Evolutionary conservation across 2,888 invertebrate species (phyloP).

Genomic region (Clostera curtula): DNA sequence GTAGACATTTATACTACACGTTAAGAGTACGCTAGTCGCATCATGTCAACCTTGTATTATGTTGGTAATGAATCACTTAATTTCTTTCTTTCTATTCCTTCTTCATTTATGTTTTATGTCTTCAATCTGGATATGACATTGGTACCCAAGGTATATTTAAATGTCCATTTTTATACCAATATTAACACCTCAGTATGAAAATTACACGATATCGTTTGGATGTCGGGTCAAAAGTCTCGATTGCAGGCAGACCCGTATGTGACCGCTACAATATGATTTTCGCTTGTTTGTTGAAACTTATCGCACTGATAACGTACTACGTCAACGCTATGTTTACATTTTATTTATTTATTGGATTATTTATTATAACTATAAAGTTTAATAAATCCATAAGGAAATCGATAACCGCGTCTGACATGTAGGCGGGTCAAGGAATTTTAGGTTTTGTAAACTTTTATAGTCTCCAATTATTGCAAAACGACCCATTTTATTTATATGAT

Average conservation of each 20-base stretch:
- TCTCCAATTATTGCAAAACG: too few relatives aligned
- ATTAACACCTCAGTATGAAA: slow-evolving; percentile 11
- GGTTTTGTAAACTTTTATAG: background rate
- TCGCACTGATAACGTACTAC: slow-evolving; percentile 28
- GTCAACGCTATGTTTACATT: slow-evolving; percentile 44
- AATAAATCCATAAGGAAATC: slow-evolving; percentile 29
- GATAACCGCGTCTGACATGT: slow-evolving; percentile 27
- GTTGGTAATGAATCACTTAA: too few relatives aligned
- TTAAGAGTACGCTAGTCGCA: too few relatives aligned
- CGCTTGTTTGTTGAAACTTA: slow-evolving; percentile 27
- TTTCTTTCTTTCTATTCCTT: too few relatives aligned
- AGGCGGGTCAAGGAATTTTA: slow-evolving; percentile 19
- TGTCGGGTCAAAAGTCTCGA: slow-evolving; percentile 25
- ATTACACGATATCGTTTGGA: slow-evolving; percentile 27
- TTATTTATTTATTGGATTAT: slow-evolving; percentile 20
- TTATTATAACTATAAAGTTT: slow-evolving; percentile 23
- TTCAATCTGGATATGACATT: too few relatives aligned
- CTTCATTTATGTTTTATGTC: too few relatives aligned
- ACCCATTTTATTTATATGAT: too few relatives aligned
- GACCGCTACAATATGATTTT: slow-evolving; percentile 29
- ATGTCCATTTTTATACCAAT: too few relatives aligned
- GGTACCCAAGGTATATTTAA: too few relatives aligned
- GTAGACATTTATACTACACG: too few relatives aligned
- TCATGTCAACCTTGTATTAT: too few relatives aligned
- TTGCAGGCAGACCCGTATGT: slow-evolving; percentile 21